These are phyloP conservation scores for Danio tinwini DNA, from an alignment of 2,797 vertebrate genomes.

Conservation along the genomic window DNA sequence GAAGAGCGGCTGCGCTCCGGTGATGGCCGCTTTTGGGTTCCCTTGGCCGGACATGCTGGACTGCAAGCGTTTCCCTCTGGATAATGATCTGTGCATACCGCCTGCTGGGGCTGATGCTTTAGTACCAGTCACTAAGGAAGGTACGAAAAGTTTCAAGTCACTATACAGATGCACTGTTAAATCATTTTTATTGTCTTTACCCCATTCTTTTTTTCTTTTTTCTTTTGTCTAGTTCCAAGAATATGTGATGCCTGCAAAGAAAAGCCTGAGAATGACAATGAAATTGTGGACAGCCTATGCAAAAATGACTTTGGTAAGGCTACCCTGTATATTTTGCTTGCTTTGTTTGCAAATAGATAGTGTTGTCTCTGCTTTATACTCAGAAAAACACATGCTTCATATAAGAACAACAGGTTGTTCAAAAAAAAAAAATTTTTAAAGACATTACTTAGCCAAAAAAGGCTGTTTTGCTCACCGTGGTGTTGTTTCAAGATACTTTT, in stretches of 20 bases:
- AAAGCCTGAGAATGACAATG: conserved; percentile 93
- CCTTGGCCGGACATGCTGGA: conserved; percentile 98
- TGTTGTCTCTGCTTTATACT: neutral
- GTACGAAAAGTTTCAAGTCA: conserved; percentile 67
- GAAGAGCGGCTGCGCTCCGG: conserved; percentile 90
- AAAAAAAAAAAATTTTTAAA: neutral
- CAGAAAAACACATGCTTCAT: neutral
- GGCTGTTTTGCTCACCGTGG: neutral
- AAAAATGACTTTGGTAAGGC: conserved; percentile 98
- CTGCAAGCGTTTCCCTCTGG: conserved; percentile 90
- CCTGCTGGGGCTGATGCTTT: conserved; percentile 83
- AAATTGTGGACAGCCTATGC: conserved; percentile 96
- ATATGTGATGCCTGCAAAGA: conserved; percentile 96
- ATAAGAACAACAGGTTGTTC: neutral
- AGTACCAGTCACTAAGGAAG: conserved; percentile 86
- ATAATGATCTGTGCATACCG: conserved; percentile 96
- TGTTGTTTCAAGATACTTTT: conserved; percentile 2
- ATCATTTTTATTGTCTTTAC: neutral
- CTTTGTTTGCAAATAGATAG: neutral
- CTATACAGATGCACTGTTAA: neutral
- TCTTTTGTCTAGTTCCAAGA: conserved; percentile 83
- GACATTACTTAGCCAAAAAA: neutral
- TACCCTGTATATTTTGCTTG: neutral
- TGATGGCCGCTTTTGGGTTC: conserved; percentile 97
- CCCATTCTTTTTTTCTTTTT: neutral